Conservation (phyloP, 2,797 vertebrate genomes). For the Chanos chanos region DNA sequence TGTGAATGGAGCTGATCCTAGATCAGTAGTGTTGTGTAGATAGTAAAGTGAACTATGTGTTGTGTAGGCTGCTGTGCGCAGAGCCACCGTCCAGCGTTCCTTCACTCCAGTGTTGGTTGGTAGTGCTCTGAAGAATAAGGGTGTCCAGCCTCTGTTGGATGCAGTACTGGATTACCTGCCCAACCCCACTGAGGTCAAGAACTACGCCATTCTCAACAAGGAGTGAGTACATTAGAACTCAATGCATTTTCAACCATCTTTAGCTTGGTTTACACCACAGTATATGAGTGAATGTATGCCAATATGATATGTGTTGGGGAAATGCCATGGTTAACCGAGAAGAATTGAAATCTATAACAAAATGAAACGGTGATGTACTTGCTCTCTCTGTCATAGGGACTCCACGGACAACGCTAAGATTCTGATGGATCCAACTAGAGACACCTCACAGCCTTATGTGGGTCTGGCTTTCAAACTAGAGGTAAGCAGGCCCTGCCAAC, state of each 20-base stretch:
- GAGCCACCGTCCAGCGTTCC: constrained; percentile 81
- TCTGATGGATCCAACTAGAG: constrained; percentile 78
- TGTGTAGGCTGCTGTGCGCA: constrained; percentile 83
- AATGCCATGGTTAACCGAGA: no score
- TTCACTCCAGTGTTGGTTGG: constrained; percentile 92
- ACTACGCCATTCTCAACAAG: constrained; percentile 83
- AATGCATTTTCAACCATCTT: neutral
- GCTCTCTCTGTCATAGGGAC: constrained; percentile 57
- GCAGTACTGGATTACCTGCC: constrained; percentile 90
- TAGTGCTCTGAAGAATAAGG: constrained; percentile 95
- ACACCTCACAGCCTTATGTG: constrained; percentile 77
- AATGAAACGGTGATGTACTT: neutral
- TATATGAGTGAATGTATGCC: neutral
- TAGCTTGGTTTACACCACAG: neutral
- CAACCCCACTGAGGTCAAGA: constrained; percentile 87
- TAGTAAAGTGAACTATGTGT: neutral
- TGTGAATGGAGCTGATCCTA: no score
- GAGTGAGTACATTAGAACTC: constrained; percentile 69
- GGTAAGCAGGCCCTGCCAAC: no score
- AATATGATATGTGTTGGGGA: no score
- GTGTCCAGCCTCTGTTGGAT: constrained; percentile 88
- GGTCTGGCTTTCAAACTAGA: constrained; percentile 96
- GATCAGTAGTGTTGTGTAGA: no score
- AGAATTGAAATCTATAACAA: no score
- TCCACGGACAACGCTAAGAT: constrained; percentile 72